Base-by-base conservation (phyloP, 2,888 invertebrate genomes). In the Gymnosoma rotundatum region DNA sequence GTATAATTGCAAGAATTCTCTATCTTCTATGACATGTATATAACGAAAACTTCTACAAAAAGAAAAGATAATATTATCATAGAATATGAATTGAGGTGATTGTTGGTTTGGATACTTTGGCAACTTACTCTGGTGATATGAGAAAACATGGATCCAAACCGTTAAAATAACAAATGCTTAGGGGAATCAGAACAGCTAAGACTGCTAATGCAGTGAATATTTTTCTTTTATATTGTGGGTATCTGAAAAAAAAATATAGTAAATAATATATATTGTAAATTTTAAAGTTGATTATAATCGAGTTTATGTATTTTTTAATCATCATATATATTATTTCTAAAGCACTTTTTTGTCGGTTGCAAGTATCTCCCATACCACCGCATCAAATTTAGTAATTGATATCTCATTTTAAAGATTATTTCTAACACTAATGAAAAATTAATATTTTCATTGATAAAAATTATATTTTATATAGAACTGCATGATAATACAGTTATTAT, bases 41-140 rank as follows among this genome's bases (percentile, higher is more conserved):
- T 89, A 91, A 0, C 91, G 91, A 79, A 89, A 92, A n/a, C 87
- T 89, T 81, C 90, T 90, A 45, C 5, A 36, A 56, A 14, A 25
- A 8, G 9, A 48, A 16, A 54, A 14, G 0, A 52, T 52, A 52
- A 9, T 20, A 9, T 9, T 52, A 10, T 9, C 9, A 52, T 3
- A 52, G 20, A 18, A 18, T n/a, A 7, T 52, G 7, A 12, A 2
- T 6, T 42, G 12, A 42, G 7, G 38, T 38, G 38, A 4, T 10
- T 42, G 1, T 42, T 25, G 25, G 5, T 32, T 32, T 7, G 8
- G 58, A 14, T 50, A 14, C 16, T 50, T 4, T 16, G 1, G 4
- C 7, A 6, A 87, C 89, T 88, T 81, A 91, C 91, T 91, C 91
- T 5, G 92, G 90, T 25, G 86, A 86, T n/a, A 89, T 63, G 42